Percentiles rank a stretch among this genome's conserved stretches.
Conservation (phyloP, 2,797 vertebrate genomes). For the Microctenopoma stevenorrisi region DNA sequence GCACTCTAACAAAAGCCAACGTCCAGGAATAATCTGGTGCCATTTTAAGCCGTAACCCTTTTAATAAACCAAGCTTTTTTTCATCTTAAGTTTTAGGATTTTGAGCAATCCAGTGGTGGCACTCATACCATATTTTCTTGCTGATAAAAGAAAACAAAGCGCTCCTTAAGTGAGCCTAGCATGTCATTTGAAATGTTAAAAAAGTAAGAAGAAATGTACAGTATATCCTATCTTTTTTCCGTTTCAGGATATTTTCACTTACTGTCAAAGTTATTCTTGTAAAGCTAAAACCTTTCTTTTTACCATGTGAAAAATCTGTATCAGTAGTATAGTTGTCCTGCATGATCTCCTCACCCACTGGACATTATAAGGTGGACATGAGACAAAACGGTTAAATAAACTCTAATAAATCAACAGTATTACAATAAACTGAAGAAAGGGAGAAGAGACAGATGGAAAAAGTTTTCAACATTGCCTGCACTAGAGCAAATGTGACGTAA, state of each 20-base stretch:
- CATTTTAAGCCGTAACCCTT: conserved; percentile 25
- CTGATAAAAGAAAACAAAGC: neutral
- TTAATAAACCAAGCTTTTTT: conserved; percentile 26
- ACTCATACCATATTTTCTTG: conserved; percentile 1
- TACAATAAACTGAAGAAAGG: conserved; percentile 28
- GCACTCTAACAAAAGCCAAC: conserved; percentile 6
- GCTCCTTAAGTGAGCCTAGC: neutral
- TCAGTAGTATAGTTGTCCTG: conserved; percentile 12
- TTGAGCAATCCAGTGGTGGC: neutral
- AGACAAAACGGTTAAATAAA: conserved; percentile 39
- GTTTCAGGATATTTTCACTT: conserved; percentile 8
- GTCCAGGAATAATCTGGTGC: conserved; percentile 3
- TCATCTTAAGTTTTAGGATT: neutral
- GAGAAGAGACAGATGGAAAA: conserved; percentile 62
- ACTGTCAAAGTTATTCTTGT: conserved; percentile 7
- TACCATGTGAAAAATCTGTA: conserved; percentile 31
- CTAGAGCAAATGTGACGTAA: conserved; percentile 26
- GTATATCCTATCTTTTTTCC: neutral
- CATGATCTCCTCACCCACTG: conserved; percentile 12
- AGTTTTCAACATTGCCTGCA: neutral
- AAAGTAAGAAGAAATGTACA: neutral
- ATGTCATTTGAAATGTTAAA: too few species aligned
- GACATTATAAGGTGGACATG: conserved; percentile 38
- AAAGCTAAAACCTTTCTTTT: conserved; percentile 21
- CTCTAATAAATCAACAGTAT: conserved; percentile 48